Percentiles rank a stretch among this genome's conserved stretches.
Conservation (phyloP, 2,113 vertebrate genomes). For the Plecotus auritus region DNA sequence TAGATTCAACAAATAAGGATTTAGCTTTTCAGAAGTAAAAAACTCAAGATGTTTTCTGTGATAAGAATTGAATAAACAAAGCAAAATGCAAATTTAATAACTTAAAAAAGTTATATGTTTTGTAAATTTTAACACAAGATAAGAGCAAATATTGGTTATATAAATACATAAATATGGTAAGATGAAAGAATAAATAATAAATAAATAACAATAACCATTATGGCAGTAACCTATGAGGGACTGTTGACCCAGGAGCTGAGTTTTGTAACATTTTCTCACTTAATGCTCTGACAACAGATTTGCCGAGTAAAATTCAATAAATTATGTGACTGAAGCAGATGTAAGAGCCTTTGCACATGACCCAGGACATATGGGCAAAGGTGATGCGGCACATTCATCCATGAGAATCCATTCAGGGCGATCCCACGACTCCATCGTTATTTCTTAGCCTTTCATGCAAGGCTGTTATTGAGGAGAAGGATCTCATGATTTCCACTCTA, state of each 20-base stretch:
- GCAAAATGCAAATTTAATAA: neutral
- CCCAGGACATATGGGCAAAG: accelerated
- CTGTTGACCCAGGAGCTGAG: accelerated
- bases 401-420: neutral
- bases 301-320: neutral
- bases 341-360: neutral
- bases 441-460: neutral
- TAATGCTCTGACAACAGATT: neutral
- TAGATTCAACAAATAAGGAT: neutral
- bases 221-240: neutral
- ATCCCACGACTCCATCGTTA: neutral
- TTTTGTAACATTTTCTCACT: neutral
- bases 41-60: neutral
- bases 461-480: neutral
- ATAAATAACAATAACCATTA: neutral
- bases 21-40: neutral
- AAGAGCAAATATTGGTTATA: neutral
- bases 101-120: no score
- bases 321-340: neutral
- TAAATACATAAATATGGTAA: neutral
- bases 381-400: neutral
- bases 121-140: neutral
- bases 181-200: neutral
- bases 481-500: neutral
- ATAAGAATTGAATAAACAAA: neutral